Conservation (phyloP, 2,888 invertebrate genomes). For the Calephelis perditalis region DNA sequence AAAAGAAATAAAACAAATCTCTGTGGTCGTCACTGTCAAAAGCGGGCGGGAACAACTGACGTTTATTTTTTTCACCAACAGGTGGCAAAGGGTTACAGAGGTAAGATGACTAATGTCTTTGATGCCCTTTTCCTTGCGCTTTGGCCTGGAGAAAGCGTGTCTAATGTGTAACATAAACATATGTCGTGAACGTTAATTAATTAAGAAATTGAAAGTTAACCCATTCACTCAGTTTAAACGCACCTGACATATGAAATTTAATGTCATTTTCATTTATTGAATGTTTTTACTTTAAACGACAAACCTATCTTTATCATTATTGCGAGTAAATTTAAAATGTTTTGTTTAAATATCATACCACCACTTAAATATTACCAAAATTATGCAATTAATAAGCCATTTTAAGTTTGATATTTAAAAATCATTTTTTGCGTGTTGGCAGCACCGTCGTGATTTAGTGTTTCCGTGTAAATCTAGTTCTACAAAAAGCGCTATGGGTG, state of each 20-base stretch:
- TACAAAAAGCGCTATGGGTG: not conserved
- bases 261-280: no score
- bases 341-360: no score
- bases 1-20: slow-evolving; percentile 78
- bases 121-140: slow-evolving; percentile 42
- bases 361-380: no score
- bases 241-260: no score
- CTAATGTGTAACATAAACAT: slow-evolving; percentile 67
- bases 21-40: slow-evolving; percentile 46
- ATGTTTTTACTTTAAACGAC: no score
- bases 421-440: not conserved
- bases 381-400: no score
- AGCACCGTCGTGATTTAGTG: slow-evolving; percentile 3
- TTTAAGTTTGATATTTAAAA: not conserved
- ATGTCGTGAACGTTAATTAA: slow-evolving; percentile 70
- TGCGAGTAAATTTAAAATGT: no score
- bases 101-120: slow-evolving; percentile 48
- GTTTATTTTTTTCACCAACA: slow-evolving; percentile 54
- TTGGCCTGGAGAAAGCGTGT: slow-evolving; percentile 63
- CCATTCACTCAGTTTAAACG: slow-evolving; percentile 27
- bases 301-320: no score
- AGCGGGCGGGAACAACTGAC: slow-evolving; percentile 67
- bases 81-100: slow-evolving; percentile 54
- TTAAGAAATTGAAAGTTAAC: slow-evolving; percentile 72
- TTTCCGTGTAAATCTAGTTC: not conserved